Evolutionary conservation across 2,888 invertebrate genomes (phyloP).

Genomic region (Stenodema calcarata): DNA sequence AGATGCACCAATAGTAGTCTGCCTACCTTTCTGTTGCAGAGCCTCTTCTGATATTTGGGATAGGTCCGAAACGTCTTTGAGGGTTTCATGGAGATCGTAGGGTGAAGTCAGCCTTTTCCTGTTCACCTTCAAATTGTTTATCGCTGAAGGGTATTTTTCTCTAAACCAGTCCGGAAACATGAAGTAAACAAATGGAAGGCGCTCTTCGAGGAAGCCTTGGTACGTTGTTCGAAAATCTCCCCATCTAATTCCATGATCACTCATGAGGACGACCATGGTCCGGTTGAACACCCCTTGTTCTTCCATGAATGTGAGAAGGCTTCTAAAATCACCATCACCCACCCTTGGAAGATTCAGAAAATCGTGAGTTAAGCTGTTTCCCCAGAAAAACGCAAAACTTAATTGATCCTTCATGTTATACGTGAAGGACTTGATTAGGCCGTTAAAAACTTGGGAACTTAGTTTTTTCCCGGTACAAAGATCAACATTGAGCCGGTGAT

Average conservation of each 20-base stretch:
- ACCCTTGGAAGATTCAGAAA: slow-evolving; percentile 78
- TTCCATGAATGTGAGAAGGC: slow-evolving; percentile 68
- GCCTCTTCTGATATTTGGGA: slow-evolving; percentile 61
- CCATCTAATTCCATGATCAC: slow-evolving; percentile 91
- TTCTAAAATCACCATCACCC: slow-evolving; percentile 72
- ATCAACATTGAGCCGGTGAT: slow-evolving; percentile 69
- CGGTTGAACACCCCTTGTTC: slow-evolving; percentile 67
- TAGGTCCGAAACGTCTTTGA: slow-evolving; percentile 72
- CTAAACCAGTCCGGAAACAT: slow-evolving; percentile 77
- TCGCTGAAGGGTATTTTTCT: slow-evolving; percentile 68
- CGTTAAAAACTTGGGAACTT: slow-evolving; percentile 74
- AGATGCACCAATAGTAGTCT: slow-evolving; percentile 68
- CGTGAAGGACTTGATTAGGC: slow-evolving; percentile 73
- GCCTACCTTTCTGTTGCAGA: slow-evolving; percentile 51
- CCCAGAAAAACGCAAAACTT: slow-evolving; percentile 86
- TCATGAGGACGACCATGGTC: slow-evolving; percentile 75
- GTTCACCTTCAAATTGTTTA: slow-evolving; percentile 72
- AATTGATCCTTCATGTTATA: slow-evolving; percentile 67
- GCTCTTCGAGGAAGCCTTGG: slow-evolving; percentile 86
- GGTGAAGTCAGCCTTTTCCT: slow-evolving; percentile 78
- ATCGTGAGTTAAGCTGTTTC: slow-evolving; percentile 83
- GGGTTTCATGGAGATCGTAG: slow-evolving; percentile 82
- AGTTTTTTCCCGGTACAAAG: slow-evolving; percentile 75
- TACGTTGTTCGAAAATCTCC: slow-evolving; percentile 82
- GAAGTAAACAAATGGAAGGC: slow-evolving; percentile 78